phyloP scores from a whole-genome alignment of 2,113 vertebrate genomes.

The Podilymbus podiceps region DNA sequence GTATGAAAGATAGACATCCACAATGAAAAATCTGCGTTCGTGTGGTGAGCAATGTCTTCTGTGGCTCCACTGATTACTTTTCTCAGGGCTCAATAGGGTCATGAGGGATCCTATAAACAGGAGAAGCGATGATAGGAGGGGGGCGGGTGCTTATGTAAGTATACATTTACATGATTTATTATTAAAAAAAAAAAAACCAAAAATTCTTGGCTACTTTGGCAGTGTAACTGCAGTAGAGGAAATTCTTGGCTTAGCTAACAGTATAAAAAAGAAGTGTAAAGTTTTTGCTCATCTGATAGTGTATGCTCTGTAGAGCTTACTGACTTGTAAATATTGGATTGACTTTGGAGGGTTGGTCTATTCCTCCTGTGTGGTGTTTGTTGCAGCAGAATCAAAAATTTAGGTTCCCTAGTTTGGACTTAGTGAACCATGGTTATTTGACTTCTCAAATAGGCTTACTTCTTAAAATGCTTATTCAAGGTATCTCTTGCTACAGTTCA shows the following conservation, averaged over 20 bases:
- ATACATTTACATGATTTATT: not conserved
- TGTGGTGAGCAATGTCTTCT: not conserved
- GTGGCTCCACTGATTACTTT: not conserved
- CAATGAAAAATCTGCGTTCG: not conserved
- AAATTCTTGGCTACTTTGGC: not conserved
- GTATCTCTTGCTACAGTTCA: not conserved
- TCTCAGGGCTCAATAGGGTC: not conserved
- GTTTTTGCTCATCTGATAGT: not conserved
- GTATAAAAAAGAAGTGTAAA: not conserved
- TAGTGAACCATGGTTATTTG: not conserved
- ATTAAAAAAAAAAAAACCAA: not conserved
- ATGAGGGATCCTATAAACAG: not conserved
- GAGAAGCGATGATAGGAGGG: not conserved
- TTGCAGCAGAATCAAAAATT: not conserved
- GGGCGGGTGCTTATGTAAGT: not conserved
- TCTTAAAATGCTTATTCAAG: not conserved
- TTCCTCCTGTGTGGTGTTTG: not conserved
- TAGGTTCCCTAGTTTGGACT: not conserved
- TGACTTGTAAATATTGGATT: not conserved
- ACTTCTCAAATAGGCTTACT: not conserved
- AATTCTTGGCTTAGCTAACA: not conserved
- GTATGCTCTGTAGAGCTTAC: not conserved
- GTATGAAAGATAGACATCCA: not conserved
- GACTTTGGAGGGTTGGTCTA: not conserved
- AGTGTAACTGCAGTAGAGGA: not conserved